phyloP scores from a whole-genome alignment of 2,888 invertebrate genomes.

The Scaptomyza caliginosa region DNA sequence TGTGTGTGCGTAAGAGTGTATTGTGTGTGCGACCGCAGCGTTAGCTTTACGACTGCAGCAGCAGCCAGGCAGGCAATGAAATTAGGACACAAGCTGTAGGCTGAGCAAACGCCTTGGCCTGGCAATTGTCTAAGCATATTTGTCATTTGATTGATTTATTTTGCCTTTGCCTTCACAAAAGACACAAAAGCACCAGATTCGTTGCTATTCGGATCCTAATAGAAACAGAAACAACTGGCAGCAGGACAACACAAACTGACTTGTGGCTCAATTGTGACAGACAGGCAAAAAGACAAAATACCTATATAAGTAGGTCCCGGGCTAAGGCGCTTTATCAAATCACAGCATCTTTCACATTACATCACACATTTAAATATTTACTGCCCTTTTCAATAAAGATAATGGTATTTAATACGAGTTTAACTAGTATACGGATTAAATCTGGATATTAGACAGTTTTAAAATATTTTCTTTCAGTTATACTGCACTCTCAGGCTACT shows the following conservation, averaged over 20 bases:
- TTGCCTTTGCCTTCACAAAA: constrained; percentile 60
- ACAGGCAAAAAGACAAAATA: constrained; percentile 21
- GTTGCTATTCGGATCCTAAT: constrained; percentile 14
- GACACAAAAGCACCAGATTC: constrained; percentile 32
- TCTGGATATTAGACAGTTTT: no score
- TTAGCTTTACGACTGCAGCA: constrained; percentile 39
- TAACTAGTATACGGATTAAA: background rate
- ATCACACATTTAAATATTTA: constrained; percentile 10
- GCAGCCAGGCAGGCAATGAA: constrained; percentile 57
- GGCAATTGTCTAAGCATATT: constrained; percentile 80
- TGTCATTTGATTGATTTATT: constrained; percentile 81
- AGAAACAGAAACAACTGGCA: constrained; percentile 21
- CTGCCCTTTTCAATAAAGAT: background rate
- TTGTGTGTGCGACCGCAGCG: constrained; percentile 30
- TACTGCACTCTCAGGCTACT: no score
- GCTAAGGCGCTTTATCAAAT: constrained; percentile 57
- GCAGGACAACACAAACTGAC: constrained; percentile 38
- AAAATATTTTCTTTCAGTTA: no score
- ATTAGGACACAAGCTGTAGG: constrained; percentile 58
- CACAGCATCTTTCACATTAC: constrained; percentile 29
- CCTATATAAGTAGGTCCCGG: constrained; percentile 12
- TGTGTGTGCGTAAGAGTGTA: constrained; percentile 5
- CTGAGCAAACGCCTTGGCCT: constrained; percentile 40
- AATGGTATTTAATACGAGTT: background rate
- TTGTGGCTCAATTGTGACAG: constrained; percentile 60